Percentiles rank a stretch among this genome's conserved stretches.
These are phyloP conservation scores for Pseudochirops cupreus DNA, from an alignment of 2,797 vertebrate genomes.

Conservation along the genomic window DNA sequence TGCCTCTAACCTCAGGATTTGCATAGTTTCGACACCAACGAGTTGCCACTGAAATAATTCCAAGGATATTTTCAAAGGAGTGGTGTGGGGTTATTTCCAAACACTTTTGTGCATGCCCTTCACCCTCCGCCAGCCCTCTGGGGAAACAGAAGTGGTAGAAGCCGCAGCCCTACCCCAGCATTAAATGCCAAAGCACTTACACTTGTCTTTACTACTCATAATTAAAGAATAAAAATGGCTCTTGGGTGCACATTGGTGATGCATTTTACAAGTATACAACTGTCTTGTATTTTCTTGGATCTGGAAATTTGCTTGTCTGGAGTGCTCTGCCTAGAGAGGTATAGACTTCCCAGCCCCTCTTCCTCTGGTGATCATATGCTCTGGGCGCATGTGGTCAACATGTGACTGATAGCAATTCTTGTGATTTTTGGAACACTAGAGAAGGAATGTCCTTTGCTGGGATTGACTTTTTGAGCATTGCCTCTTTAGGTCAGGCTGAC, in stretches of 20 bases:
- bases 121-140: slow-evolving; percentile 63
- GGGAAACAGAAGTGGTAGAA: slow-evolving; percentile 72
- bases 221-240: slow-evolving; percentile 74
- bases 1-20: slow-evolving; percentile 81
- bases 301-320: background rate
- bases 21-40: slow-evolving; percentile 78
- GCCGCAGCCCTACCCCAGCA: slow-evolving; percentile 72
- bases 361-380: background rate
- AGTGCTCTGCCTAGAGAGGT: slow-evolving; percentile 20
- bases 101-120: slow-evolving; percentile 46
- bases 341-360: background rate
- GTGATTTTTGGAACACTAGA: background rate
- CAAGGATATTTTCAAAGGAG: slow-evolving; percentile 80
- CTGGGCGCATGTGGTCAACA: background rate
- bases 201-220: slow-evolving; percentile 77
- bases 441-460: background rate
- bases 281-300: slow-evolving; percentile 60
- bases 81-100: slow-evolving; percentile 70
- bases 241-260: slow-evolving; percentile 63
- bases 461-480: background rate
- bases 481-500: background rate
- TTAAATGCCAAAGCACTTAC: slow-evolving; percentile 79
- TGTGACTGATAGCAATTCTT: background rate
- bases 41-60: slow-evolving; percentile 79
- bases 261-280: slow-evolving; percentile 63